Percentiles rank a stretch among this genome's conserved stretches.
phyloP scores from a whole-genome alignment of 2,797 vertebrate species.

The Siniperca scherzeri region DNA sequence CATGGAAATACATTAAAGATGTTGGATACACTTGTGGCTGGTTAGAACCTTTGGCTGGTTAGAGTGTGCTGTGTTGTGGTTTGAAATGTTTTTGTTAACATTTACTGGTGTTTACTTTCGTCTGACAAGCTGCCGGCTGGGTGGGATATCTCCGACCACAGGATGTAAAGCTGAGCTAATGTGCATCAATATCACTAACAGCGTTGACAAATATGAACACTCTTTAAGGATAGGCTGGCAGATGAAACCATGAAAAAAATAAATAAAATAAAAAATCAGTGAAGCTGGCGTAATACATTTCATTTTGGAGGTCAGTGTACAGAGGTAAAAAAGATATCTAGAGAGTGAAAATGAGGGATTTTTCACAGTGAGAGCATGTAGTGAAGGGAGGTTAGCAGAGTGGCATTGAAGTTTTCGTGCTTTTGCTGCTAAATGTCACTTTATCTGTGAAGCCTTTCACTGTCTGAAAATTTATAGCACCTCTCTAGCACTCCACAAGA shows the following conservation, averaged over 20 bases:
- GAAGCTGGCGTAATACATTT: conserved; percentile 1
- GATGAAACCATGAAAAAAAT: conserved; percentile 4
- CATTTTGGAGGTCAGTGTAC: neutral
- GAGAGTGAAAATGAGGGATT: neutral
- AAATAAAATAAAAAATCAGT: neutral
- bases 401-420: conserved; percentile 8
- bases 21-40: conserved; percentile 5
- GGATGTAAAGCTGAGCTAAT: conserved; percentile 15
- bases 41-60: neutral
- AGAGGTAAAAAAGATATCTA: neutral
- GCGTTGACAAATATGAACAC: neutral
- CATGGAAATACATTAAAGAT: conserved; percentile 26
- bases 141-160: conserved; percentile 22
- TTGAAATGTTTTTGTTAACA: conserved; percentile 33
- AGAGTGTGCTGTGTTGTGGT: conserved; percentile 26
- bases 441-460: conserved; percentile 41
- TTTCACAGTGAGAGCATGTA: neutral
- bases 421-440: conserved; percentile 33
- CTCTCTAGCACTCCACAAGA: conserved; percentile 13
- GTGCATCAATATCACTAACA: neutral
- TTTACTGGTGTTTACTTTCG: conserved; percentile 41
- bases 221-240: neutral
- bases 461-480: conserved; percentile 26
- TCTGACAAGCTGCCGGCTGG: conserved; percentile 28
- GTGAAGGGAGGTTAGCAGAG: neutral